Evolutionary conservation across 2,797 vertebrate species (phyloP), one percentile per base, ranked within the genome.

Genomic region (Cryptoblepharus egeriae): DNA sequence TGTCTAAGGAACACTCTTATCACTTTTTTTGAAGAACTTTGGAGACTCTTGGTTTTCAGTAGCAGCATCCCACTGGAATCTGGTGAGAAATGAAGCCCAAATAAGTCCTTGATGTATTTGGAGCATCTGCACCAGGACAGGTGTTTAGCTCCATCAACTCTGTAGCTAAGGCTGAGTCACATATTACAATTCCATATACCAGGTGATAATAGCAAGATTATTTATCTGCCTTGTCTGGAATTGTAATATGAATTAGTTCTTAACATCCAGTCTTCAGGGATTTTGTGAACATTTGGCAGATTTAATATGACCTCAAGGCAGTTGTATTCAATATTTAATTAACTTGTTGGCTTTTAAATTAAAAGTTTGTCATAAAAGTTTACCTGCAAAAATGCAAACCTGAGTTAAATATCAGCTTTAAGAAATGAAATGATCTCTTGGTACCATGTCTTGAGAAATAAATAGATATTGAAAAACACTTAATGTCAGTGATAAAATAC

Each of bases 301-400:
- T 18, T 67, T 16, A 77, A 75, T 79, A 49, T 52, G 26, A 70
- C 75, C 85, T 88, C 83, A 77, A 84, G 58, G 85, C 87, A 88
- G 75, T 77, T 64, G 0, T 7, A 71, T 69, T 12, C 61, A 85
- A 28, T 18, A 73, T 86, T 87, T 82, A 79, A 69, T 85, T 88
- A 80, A 79, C 67, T 76, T 73, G 61, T 63, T 90, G 87, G 30
- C 49, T 64, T 72, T 52, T 20, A 24, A 63, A 64, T 37, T 72
- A 72, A 80, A 61, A 52, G 15, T 80, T 30, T 63, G 69, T 55
- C 55, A 24, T 37, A 39, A 45, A 1, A 12, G 39, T n/a, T 72
- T 71, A 71, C 42, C 45, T 12, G 28, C 57, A 74, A 65, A 20
- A 28, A 24, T 30, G 20, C 78, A 35, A 30, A 72, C 55, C 65